Base-by-base conservation (phyloP, 2,113 vertebrate genomes). In the Morone chrysops region DNA sequence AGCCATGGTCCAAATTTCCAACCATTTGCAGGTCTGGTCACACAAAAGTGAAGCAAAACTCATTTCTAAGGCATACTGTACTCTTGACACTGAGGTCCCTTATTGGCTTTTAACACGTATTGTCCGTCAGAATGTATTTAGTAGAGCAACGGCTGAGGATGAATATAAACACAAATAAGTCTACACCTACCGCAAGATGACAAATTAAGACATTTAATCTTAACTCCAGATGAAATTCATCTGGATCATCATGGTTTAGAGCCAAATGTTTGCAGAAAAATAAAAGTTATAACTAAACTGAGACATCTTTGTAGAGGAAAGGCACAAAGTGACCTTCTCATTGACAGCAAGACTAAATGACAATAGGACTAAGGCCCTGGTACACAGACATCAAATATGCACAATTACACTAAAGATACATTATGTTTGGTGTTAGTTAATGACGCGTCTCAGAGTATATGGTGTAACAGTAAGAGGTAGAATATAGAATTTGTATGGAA, bases 241-340 rank as follows among this genome's bases (percentile, higher is more conserved):
- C 22, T 47, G 43, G 43, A 66, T 31, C 18, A 20, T 69, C 9
- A 71, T 65, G 11, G 45, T 61, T 40, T 50, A 2, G 13, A 83
- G 31, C 57, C 60, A 72, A 67, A 73, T 74, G 20, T 56, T 61
- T 69, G 38, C 45, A 70, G 43, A 74, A 66, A 87, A 84, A 63
- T 50, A 45, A 70, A 56, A 25, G 2, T 54, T 57, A 40, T 10
- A 36, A 41, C 61, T 61, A 36, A 82, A 75, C 38, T 8, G 59
- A 73, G 82, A 90, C 57, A 82, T 80, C 73, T 85, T 87, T 88
- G 60, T 69, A 80, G 57, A 48, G 80, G 47, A 92, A 94, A 95
- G 94, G 94, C 94, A 93, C 94, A 56, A 81, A 81, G 70, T 90
- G 75, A 92, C 90, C 84, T 89, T 91, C 48, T 74, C 38, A 31